These are phyloP conservation scores for Urocynchramus pylzowi DNA, from an alignment of 2,113 vertebrate genomes.

Conservation along the genomic window DNA sequence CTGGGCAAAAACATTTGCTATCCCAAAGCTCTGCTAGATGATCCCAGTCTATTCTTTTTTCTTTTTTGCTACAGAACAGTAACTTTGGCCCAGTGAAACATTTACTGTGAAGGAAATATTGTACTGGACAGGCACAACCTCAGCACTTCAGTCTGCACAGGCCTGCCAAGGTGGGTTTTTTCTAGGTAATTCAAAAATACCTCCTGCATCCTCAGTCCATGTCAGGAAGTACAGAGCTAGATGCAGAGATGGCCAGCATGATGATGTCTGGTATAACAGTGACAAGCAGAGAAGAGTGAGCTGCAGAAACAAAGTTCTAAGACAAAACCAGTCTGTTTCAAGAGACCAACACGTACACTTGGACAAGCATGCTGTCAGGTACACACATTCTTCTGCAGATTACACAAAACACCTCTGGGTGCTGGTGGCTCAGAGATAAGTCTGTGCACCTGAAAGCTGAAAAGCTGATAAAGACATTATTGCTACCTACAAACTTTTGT, in stretches of 20 bases:
- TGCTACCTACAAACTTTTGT: neutral
- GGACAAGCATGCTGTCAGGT: neutral
- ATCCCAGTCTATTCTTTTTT: neutral
- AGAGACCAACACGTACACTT: neutral
- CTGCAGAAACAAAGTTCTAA: neutral
- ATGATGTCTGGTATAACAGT: too few relatives aligned
- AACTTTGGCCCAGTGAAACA: neutral
- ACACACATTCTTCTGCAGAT: neutral
- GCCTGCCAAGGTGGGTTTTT: neutral
- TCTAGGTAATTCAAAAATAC: neutral
- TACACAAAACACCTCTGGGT: neutral
- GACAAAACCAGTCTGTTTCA: neutral
- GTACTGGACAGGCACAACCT: neutral
- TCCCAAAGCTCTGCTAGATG: neutral
- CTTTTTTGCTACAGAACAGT: neutral
- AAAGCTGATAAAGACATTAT: neutral
- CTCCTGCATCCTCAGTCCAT: neutral
- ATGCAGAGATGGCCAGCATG: neutral
- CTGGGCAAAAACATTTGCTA: neutral
- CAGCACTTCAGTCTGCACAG: neutral
- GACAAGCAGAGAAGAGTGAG: neutral
- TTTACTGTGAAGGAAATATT: neutral
- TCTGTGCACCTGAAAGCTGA: neutral
- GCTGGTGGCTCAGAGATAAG: neutral
- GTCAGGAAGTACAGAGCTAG: neutral